A percentile compares a stretch with the other conserved stretches of the same genome.
Conservation (phyloP, 2,888 invertebrate genomes). For the Cheiracanthium punctorium region DNA sequence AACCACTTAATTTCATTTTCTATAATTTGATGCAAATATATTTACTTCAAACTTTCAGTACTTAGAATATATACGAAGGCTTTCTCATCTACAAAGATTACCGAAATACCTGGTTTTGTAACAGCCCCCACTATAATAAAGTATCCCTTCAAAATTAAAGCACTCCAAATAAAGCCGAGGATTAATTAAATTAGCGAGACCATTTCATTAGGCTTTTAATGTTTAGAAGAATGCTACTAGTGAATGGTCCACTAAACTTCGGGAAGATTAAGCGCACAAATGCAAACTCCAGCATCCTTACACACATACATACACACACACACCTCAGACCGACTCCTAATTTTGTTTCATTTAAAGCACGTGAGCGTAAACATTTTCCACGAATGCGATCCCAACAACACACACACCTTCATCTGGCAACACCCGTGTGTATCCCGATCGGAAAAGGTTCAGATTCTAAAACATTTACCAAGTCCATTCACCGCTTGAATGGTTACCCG, state of each 20-base stretch:
- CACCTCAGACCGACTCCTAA: background rate
- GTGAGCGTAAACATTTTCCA: background rate
- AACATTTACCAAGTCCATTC: conserved; percentile 6
- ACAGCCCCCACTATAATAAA: background rate
- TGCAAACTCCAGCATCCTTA: background rate
- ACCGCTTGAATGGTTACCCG: background rate
- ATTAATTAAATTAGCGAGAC: background rate
- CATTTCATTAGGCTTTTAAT: conserved; percentile 13
- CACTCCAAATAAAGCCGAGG: background rate
- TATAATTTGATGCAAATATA: too few species aligned
- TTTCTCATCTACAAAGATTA: background rate
- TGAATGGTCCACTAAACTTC: background rate
- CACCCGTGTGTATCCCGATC: background rate
- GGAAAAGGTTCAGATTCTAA: background rate
- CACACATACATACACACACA: too few species aligned
- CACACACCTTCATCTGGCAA: background rate
- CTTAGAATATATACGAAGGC: background rate
- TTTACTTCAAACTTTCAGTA: too few species aligned
- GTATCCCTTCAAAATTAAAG: background rate
- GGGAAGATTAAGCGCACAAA: background rate
- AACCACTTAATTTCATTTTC: too few species aligned
- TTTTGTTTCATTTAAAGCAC: conserved; percentile 1
- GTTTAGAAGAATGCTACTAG: background rate
- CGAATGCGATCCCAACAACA: background rate
- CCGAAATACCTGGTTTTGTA: background rate